A percentile compares a stretch with the other conserved stretches of the same genome.
Conservation (phyloP, 2,797 vertebrate genomes). For the Sphaeramia orbicularis region DNA sequence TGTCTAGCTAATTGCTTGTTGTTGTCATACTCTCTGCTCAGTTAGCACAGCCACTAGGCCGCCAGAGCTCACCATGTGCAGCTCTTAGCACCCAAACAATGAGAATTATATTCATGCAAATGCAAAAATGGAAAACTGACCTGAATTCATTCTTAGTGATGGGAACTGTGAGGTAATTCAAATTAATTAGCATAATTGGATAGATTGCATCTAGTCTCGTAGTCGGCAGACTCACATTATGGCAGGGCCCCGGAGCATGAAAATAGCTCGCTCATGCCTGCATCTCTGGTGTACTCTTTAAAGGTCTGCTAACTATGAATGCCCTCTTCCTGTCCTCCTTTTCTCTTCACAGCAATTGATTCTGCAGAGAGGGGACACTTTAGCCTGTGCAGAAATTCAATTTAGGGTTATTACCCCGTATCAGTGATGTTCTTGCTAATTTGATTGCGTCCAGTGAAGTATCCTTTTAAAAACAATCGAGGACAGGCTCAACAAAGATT, state of each 20-base stretch:
- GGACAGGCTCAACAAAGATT: constrained; percentile 80
- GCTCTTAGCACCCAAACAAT: constrained; percentile 54
- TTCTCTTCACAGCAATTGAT: constrained; percentile 83
- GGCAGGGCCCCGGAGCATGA: constrained; percentile 62
- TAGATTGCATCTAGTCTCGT: constrained; percentile 65
- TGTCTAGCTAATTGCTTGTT: constrained; percentile 74
- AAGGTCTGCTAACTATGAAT: constrained; percentile 78
- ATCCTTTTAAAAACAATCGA: constrained; percentile 84
- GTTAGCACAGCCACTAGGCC: constrained; percentile 56
- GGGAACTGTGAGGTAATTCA: constrained; percentile 66
- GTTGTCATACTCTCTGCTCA: constrained; percentile 70
- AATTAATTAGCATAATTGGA: constrained; percentile 76
- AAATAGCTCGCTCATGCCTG: constrained; percentile 61
- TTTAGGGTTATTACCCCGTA: constrained; percentile 84
- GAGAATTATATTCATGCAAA: constrained; percentile 54
- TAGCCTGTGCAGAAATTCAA: constrained; percentile 80
- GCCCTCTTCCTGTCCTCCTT: constrained; percentile 74
- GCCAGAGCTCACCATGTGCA: constrained; percentile 40
- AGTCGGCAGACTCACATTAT: constrained; percentile 56
- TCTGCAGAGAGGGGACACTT: constrained; percentile 77
- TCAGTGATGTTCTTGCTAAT: constrained; percentile 85
- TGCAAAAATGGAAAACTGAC: constrained; percentile 55
- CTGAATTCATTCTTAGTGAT: constrained; percentile 46
- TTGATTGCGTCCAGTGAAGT: constrained; percentile 83
- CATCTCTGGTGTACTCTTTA: constrained; percentile 76